Evolutionary conservation across 2,113 vertebrate genomes (phyloP), one percentile per base, ranked within the genome.

Genomic region (Alectura lathami): DNA sequence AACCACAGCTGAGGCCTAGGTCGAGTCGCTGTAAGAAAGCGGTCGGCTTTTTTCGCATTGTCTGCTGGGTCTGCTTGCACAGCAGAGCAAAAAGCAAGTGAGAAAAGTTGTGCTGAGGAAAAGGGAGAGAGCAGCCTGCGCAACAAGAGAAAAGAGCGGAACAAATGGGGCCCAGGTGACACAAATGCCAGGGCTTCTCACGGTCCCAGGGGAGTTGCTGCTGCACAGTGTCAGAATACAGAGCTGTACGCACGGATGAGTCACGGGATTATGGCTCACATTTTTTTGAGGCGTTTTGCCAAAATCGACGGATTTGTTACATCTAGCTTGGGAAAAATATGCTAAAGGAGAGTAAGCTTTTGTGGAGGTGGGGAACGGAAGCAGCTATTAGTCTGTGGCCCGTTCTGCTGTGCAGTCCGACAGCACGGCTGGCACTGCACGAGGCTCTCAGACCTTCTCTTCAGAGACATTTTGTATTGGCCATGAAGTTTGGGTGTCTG

Each of bases 201-300:
- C n/a, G 48, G 42, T 91, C 79, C 68, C 9, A 26, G 86, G 23
- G 57, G 89, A 80, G 50, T 79, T 0, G 21, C 60, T 92, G 63
- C 89, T 88, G 62, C 81, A 40, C 70, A 84, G 83, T 91, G 86
- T 91, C 95, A 96, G 94, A 96, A 83, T 85, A 88, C 92, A 85
- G 88, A 82, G 80, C 92, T 88, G 89, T 68, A 79, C 54, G 74
- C 48, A 42, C 0, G 4, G 72, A 93, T 94, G 94, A 93, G 83
- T 91, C 91, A 95, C 48, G 91, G 93, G 91, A 91, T 96, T 87
- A 93, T 27, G 83, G 77, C 86, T 93, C 80, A 48, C 8, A 4
- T 62, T 92, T 60, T 63, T 93, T 72, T 80, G 86, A 87, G 93
- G 79, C 67, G 29, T 75, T 85, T 85, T 93, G 93, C 94, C 95